Evolutionary conservation across 2,797 vertebrate genomes (phyloP).

Genomic region (Meriones psammophilus): DNA sequence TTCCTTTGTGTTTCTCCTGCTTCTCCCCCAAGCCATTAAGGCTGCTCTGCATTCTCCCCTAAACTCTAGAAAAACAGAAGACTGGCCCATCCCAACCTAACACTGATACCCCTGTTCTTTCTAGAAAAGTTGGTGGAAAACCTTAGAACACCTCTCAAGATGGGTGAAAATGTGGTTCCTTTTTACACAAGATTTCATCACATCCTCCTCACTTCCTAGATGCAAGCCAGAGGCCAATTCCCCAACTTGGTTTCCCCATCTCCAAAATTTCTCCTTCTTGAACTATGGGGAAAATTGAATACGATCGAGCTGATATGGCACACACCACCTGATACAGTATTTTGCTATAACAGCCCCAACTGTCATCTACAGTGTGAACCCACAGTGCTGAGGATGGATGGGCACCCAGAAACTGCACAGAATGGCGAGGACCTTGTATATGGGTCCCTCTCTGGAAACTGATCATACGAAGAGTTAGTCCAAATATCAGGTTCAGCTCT

Average conservation of each 20-base stretch:
- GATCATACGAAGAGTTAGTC: not conserved
- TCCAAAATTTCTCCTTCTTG: not conserved
- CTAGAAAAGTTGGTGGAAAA: not conserved
- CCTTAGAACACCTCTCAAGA: not conserved
- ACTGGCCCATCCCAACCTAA: not conserved
- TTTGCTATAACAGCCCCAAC: not conserved
- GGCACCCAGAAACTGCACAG: too few relatives aligned
- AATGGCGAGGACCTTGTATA: not conserved
- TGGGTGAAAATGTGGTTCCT: rapidly evolving
- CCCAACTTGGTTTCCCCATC: not conserved
- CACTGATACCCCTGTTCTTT: not conserved
- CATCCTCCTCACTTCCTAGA: not conserved
- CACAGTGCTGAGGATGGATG: rapidly evolving
- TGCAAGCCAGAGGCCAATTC: rapidly evolving
- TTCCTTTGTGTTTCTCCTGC: not conserved
- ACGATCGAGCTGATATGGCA: not conserved
- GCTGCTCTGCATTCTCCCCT: not conserved
- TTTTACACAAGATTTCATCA: not conserved
- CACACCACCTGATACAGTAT: not conserved
- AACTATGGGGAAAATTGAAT: too few relatives aligned
- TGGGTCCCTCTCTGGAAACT: not conserved
- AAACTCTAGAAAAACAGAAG: not conserved
- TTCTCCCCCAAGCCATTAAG: not conserved
- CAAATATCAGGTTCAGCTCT: not conserved
- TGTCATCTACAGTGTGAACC: not conserved